These are phyloP conservation scores for Poliocrania exsul DNA, from an alignment of 2,797 vertebrate species.

Conservation along the genomic window DNA sequence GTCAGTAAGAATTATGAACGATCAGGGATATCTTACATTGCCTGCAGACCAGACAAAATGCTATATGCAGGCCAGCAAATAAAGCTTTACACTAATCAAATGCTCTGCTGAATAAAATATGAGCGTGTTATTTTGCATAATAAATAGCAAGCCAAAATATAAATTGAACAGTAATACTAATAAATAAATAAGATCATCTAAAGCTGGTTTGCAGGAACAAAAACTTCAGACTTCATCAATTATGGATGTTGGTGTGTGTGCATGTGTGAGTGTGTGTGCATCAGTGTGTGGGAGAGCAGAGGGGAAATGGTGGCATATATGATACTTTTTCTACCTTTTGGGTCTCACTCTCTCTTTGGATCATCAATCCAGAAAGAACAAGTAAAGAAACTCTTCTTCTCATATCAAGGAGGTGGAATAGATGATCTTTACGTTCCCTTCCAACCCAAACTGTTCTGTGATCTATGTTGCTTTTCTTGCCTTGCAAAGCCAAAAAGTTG, in stretches of 20 bases:
- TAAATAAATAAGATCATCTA: slow-evolving; percentile 57
- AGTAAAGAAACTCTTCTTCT: background rate
- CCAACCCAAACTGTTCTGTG: background rate
- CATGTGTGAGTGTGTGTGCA: accelerated
- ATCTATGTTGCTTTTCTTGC: background rate
- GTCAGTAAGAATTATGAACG: slow-evolving; percentile 60
- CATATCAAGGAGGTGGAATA: background rate
- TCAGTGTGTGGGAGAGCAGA: background rate
- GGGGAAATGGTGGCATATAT: background rate
- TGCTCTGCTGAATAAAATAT: slow-evolving; percentile 58
- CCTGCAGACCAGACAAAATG: slow-evolving; percentile 51
- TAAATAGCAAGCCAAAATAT: slow-evolving; percentile 63
- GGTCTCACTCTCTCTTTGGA: background rate
- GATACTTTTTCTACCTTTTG: background rate
- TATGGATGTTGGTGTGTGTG: background rate
- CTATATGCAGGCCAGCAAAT: slow-evolving; percentile 35
- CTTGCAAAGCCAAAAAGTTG: background rate
- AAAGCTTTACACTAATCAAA: slow-evolving; percentile 64
- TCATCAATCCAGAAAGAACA: background rate
- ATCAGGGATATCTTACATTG: slow-evolving; percentile 30
- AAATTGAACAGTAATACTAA: slow-evolving; percentile 43
- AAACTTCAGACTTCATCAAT: slow-evolving; percentile 1
- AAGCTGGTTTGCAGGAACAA: slow-evolving; percentile 16
- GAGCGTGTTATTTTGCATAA: slow-evolving; percentile 46
- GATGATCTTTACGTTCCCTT: background rate